Conservation (phyloP, 2,113 vertebrate genomes). For the Ariopsis seemanni region DNA sequence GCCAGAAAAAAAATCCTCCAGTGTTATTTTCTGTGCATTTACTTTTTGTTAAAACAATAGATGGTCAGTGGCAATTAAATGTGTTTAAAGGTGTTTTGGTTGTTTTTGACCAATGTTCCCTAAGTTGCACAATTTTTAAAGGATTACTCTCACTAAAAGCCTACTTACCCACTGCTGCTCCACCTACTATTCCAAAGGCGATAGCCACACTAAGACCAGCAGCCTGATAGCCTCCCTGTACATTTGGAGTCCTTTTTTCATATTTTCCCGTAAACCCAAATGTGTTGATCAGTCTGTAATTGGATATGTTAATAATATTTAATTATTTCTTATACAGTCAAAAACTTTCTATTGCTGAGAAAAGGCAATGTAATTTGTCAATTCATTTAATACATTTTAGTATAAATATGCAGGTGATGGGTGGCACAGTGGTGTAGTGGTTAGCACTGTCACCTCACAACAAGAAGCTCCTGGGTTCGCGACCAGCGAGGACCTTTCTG, state of each 20-base stretch:
- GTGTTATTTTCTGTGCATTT: not conserved
- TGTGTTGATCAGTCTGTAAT: slow-evolving; percentile 70
- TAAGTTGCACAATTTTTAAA: not conserved
- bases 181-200: slow-evolving; percentile 85
- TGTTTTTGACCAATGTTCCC: not conserved
- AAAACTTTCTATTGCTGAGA: not conserved
- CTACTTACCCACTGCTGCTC: slow-evolving; percentile 83
- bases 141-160: not conserved
- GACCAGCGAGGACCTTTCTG: too few species aligned
- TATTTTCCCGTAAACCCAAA: slow-evolving; percentile 71
- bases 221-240: slow-evolving; percentile 86
- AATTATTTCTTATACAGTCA: not conserved
- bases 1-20: not conserved
- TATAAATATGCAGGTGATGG: too few species aligned
- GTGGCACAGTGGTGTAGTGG: too few species aligned
- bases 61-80: not conserved
- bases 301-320: not conserved
- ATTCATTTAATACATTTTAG: not conserved
- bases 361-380: not conserved
- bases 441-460: too few species aligned
- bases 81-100: not conserved
- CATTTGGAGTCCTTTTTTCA: slow-evolving; percentile 44
- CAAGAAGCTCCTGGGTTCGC: too few species aligned
- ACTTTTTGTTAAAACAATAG: not conserved
- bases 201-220: slow-evolving; percentile 84